Percentiles rank a stretch among this genome's conserved stretches.
Evolutionary conservation across 2,113 vertebrate genomes (phyloP).

Genomic region (Xiphophorus hellerii): DNA sequence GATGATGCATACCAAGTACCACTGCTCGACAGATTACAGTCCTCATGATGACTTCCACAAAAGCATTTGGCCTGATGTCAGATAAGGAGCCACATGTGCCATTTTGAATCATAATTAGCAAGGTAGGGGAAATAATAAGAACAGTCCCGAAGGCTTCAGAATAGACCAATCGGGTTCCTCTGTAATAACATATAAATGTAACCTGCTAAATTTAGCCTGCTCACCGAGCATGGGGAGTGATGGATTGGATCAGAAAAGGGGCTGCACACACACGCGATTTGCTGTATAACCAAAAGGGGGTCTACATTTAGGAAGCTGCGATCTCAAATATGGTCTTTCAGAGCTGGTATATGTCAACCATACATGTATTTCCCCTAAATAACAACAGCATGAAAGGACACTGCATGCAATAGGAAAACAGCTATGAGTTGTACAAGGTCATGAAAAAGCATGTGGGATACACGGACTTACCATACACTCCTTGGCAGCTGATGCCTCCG

Average conservation of each 20-base stretch:
- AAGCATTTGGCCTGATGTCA: constrained; percentile 15
- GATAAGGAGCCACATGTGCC: constrained; percentile 2
- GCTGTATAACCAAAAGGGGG: constrained; percentile 54
- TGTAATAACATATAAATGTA: constrained; percentile 24
- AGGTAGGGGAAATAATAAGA: background rate
- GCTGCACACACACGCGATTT: constrained; percentile 44
- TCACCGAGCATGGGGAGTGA: constrained; percentile 47
- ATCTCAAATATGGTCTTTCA: constrained; percentile 41
- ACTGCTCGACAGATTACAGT: constrained; percentile 39
- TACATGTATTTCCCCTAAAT: background rate
- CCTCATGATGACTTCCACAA: constrained; percentile 30
- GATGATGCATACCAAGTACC: constrained; percentile 42
- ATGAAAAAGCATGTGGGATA: constrained; percentile 54
- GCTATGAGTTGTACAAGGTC: constrained; percentile 75
- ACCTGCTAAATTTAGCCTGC: constrained; percentile 42
- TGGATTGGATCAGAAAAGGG: constrained; percentile 56
- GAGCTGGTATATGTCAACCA: constrained; percentile 22
- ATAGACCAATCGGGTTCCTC: constrained; percentile 8
- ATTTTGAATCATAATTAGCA: constrained; percentile 8
- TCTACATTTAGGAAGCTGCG: constrained; percentile 37
- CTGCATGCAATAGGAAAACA: background rate
- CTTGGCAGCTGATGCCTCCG: constrained; percentile 87
- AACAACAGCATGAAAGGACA: background rate
- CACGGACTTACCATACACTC: constrained; percentile 91
- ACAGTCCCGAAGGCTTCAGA: background rate